A percentile compares a stretch with the other conserved stretches of the same genome.
phyloP scores from a whole-genome alignment of 2,113 vertebrate genomes.

The Ginglymostoma cirratum region DNA sequence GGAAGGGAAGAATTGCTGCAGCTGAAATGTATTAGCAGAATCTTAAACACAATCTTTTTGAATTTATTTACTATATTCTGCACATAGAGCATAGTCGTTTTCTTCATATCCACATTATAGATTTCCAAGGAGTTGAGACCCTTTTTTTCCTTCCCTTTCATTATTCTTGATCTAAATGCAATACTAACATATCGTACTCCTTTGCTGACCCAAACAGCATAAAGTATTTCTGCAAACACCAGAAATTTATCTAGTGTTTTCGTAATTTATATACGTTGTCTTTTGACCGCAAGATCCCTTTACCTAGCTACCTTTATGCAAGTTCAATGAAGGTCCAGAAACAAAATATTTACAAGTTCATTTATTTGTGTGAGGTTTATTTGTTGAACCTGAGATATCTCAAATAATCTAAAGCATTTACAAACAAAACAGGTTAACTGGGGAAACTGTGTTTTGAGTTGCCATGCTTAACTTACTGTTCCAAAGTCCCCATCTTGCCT shows the following conservation, averaged over 20 bases:
- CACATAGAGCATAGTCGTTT: background rate
- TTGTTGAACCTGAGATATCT: background rate
- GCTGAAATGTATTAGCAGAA: background rate
- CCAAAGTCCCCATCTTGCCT: background rate
- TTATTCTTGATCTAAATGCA: background rate
- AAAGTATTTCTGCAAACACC: no score
- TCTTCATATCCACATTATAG: background rate
- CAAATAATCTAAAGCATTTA: background rate
- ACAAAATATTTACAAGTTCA: background rate
- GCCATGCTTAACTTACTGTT: background rate
- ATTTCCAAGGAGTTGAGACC: background rate
- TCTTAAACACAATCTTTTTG: background rate
- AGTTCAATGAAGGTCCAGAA: background rate
- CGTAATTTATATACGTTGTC: no score
- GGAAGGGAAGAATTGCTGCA: background rate
- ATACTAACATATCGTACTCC: background rate
- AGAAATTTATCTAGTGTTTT: no score
- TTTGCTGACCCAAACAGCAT: no score
- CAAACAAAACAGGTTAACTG: background rate
- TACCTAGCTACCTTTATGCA: background rate
- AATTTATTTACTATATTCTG: background rate
- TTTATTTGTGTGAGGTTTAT: background rate
- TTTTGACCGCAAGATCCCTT: background rate
- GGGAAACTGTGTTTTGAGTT: background rate
- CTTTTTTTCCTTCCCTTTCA: background rate